Evolutionary conservation across 2,113 vertebrate species (phyloP).

Genomic region (Pelobates fuscus): DNA sequence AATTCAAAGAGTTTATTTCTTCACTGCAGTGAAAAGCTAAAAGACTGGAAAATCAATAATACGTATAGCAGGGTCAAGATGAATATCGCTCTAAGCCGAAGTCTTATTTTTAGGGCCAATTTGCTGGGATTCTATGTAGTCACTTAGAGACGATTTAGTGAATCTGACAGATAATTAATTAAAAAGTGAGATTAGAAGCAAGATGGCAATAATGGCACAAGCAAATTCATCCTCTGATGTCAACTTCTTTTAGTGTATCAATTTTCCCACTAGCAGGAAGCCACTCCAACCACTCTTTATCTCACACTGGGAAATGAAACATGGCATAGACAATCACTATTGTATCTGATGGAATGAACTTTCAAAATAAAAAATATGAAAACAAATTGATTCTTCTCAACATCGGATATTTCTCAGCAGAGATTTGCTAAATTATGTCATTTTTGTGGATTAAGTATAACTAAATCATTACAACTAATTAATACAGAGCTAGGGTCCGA

Average conservation of each 20-base stretch:
- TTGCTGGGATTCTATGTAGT: slow-evolving; percentile 59
- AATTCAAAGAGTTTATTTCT: slow-evolving; percentile 39
- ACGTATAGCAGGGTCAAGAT: slow-evolving; percentile 64
- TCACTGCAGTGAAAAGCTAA: slow-evolving; percentile 58
- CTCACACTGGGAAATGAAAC: slow-evolving; percentile 68
- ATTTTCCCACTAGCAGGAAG: slow-evolving; percentile 50
- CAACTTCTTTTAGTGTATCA: slow-evolving; percentile 57
- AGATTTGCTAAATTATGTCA: too few relatives aligned
- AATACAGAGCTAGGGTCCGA: too few relatives aligned
- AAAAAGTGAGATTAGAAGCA: slow-evolving; percentile 59
- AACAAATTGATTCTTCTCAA: slow-evolving; percentile 52
- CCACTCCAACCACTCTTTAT: slow-evolving; percentile 62
- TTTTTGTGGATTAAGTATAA: too few relatives aligned
- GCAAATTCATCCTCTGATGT: slow-evolving; percentile 65
- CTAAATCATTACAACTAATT: too few relatives aligned
- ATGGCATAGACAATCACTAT: slow-evolving; percentile 67
- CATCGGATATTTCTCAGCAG: not conserved
- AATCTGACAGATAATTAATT: slow-evolving; percentile 78
- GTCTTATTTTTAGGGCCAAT: slow-evolving; percentile 72
- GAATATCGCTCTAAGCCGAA: slow-evolving; percentile 54
- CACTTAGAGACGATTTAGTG: slow-evolving; percentile 58
- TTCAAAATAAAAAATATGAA: slow-evolving; percentile 52
- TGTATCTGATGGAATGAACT: slow-evolving; percentile 55
- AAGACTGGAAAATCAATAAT: slow-evolving; percentile 67
- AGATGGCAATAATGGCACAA: slow-evolving; percentile 56